A percentile compares a stretch with the other conserved stretches of the same genome.
Conservation (phyloP, 92 coral and sea anemone genomes). For the Epizoanthus scotinus region DNA sequence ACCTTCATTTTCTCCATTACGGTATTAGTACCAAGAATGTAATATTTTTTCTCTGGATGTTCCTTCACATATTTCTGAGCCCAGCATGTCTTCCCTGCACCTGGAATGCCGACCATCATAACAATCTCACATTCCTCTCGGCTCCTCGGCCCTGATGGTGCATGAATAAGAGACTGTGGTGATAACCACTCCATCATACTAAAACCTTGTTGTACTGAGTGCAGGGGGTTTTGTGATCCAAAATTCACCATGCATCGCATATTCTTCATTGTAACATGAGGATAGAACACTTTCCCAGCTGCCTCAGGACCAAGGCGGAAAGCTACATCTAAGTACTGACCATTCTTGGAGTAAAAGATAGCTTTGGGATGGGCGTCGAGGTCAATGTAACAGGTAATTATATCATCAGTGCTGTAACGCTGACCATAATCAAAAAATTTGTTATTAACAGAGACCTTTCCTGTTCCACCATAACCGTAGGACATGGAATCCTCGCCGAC, state of each 20-base stretch:
- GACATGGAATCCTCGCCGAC: slow-evolving; percentile 90
- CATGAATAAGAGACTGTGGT: slow-evolving; percentile 51
- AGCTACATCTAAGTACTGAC: slow-evolving; percentile 85
- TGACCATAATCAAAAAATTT: slow-evolving; percentile 90
- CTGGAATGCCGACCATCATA: slow-evolving; percentile 99
- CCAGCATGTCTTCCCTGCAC: slow-evolving; percentile 92
- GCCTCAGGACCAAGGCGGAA: slow-evolving; percentile 80
- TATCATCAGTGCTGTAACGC: slow-evolving; percentile 75
- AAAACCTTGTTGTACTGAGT: slow-evolving; percentile 74
- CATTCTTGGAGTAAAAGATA: slow-evolving; percentile 89
- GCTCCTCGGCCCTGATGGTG: slow-evolving; percentile 68
- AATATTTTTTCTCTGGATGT: slow-evolving; percentile 78
- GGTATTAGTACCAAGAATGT: slow-evolving; percentile 86
- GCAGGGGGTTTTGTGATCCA: slow-evolving; percentile 65
- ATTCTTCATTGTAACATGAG: slow-evolving; percentile 93
- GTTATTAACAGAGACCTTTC: slow-evolving; percentile 86
- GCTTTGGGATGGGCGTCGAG: slow-evolving; percentile 76
- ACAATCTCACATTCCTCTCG: slow-evolving; percentile 78
- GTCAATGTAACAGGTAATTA: slow-evolving; percentile 81
- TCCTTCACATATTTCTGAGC: slow-evolving; percentile 70
- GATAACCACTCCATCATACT: slow-evolving; percentile 65
- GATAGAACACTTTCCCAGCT: slow-evolving; percentile 72
- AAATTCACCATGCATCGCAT: slow-evolving; percentile 90
- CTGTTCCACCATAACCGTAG: slow-evolving; percentile 98
- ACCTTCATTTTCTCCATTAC: slow-evolving; percentile 89